These are phyloP conservation scores for Nothocercus julius DNA, from an alignment of 2,113 vertebrate genomes.

Conservation along the genomic window DNA sequence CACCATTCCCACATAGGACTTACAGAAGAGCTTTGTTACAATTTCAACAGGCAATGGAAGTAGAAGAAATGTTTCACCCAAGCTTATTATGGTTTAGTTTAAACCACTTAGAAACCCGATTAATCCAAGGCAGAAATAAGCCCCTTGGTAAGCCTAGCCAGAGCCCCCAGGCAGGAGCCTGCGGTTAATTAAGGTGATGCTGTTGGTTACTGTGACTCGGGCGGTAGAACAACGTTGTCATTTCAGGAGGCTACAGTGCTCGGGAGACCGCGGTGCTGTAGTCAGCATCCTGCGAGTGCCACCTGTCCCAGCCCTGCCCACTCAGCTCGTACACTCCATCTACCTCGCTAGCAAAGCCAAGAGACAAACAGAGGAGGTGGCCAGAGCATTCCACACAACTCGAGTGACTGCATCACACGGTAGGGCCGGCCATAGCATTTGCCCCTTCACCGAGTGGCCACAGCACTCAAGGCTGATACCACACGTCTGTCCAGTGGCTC, in stretches of 20 bases:
- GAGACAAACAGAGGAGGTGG: accelerated
- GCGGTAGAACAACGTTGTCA: background rate
- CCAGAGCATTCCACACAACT: accelerated
- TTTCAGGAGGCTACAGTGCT: background rate
- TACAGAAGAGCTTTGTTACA: no score
- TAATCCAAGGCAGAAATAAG: background rate
- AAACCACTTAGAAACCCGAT: background rate
- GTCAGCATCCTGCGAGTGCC: background rate
- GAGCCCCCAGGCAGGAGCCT: background rate
- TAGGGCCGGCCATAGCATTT: accelerated
- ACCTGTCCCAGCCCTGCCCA: background rate
- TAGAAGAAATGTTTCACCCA: background rate
- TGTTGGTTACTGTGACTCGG: background rate
- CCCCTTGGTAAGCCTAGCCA: background rate
- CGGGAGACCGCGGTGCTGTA: accelerated
- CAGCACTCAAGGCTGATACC: background rate
- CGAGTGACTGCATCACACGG: accelerated
- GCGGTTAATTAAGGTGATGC: background rate
- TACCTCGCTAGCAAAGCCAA: background rate
- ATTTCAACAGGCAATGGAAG: background rate
- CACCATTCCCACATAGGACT: background rate
- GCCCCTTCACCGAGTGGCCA: accelerated
- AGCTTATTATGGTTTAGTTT: background rate
- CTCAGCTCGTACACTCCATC: background rate
- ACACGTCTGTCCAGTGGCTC: background rate